Evolutionary conservation across 2,113 vertebrate species (phyloP), one percentile per base, ranked within the genome.

Genomic region (Gopherus evgoodei): DNA sequence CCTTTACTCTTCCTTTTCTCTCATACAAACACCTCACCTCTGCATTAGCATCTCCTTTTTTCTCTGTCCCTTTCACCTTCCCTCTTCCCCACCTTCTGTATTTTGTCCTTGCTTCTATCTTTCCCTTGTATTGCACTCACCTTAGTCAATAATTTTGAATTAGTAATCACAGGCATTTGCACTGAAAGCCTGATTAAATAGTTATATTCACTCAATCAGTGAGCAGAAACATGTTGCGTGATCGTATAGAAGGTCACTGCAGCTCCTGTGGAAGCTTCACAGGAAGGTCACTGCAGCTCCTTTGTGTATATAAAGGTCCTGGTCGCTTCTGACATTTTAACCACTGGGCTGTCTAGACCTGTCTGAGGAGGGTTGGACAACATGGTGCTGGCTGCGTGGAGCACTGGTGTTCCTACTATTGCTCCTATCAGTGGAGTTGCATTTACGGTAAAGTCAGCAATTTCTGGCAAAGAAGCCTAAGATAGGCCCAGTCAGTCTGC

Each of bases 171-270:
- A 83, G 0, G 3, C 24, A 65, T 91, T 92, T 95, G 27, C 50
- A 83, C 38, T 83, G 57, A 81, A 95, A 95, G 42, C n/a, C 75
- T 79, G 38, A 92, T 91, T 79, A 81, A 86, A 62, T 94, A 53
- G 47, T 35, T 87, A 35, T 27, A 57, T 59, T 95, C 88, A 12
- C 49, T 92, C n/a, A 80, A 44, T 82, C 29, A 91, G 84, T 57
- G 72, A 88, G 19, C 14, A 93, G 29, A 57, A 91, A 78, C 12
- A 4, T 76, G 24, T 42, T 27, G 42, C 47, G 38, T 27, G 24
- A 76, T 24, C 42, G 42, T 76, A 76, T 25, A 8, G 22, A 76
- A 44, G 24, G 24, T 12, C 75, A 25, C 24, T 76, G 42, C 42
- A 76, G 24, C 44, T 78, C 75, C 75, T 91, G 27, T 54, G 79